Evolutionary conservation across 2,113 vertebrate species (phyloP), one percentile per base, ranked within the genome.

Genomic region (Zosterops borbonicus): DNA sequence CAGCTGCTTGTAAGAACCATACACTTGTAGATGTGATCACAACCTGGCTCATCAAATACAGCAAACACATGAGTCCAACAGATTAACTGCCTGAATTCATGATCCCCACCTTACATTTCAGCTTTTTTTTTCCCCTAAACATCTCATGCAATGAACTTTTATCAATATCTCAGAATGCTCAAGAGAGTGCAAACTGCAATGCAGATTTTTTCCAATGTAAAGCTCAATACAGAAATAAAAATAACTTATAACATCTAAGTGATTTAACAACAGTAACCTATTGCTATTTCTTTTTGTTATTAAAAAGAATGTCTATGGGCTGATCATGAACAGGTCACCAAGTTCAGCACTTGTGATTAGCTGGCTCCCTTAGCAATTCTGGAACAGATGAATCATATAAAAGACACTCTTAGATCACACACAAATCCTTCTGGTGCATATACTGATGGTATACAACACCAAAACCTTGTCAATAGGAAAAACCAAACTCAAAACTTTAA

Each of bases 1-100:
- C 58, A 87, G 35, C 24, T 68, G 29, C 33, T 17, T 17, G 14
- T 10, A 46, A 50, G 85, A 88, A 6, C 2, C 42, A 62, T 2
- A 17, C 44, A 68, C 37, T 29, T 50, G 20, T 6, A 62, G 37
- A n/a, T 28, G 19, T 11, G 76, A 46, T 49, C 75, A 33, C 44
- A 50, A 6, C 11, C 53, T 9, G 8, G 62, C n/a, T 50, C 50
- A 55, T 25, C 58, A 83, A 56, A 58, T 28, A 41, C 42, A 73
- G n/a, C 22, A 79, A 75, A 83, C 3, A 1, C 23, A 13, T 0
- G 6, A 67, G 9, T 31, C 39, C 39, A 35, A 39, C 0, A 60
- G 24, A 60, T 62, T 13, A 65, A n/a, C 39, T 67, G 52, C 29
- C 21, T 64, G 44, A 64, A 68, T 47, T 67, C 0, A 49, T 13